phyloP scores from a whole-genome alignment of 2,797 vertebrate species.

The Chlorospingus semifuscus region DNA sequence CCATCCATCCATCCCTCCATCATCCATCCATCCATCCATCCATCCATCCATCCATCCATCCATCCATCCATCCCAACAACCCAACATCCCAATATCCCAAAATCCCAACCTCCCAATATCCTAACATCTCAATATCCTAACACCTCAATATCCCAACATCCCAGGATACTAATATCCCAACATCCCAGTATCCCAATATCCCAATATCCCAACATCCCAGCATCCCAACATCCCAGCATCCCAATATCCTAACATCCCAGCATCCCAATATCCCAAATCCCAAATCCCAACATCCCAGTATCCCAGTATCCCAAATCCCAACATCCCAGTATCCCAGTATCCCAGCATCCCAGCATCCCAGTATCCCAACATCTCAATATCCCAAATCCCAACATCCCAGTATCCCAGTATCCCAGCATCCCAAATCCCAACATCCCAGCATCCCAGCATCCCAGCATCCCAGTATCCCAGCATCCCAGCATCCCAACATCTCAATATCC shows the following conservation, averaged over 20 bases:
- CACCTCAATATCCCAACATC: accelerated
- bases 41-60: no score
- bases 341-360: accelerated
- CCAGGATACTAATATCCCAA: accelerated
- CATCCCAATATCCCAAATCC: accelerated
- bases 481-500: not conserved
- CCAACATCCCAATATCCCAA: accelerated
- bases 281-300: no score
- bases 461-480: accelerated
- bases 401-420: accelerated
- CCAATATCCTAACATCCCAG: accelerated
- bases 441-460: not conserved
- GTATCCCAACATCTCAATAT: accelerated
- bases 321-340: accelerated
- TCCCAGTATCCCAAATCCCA: accelerated
- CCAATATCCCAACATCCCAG: accelerated
- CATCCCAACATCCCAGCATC: accelerated
- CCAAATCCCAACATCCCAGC: accelerated
- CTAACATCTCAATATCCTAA: accelerated
- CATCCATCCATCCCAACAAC: not conserved
- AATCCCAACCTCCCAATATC: accelerated
- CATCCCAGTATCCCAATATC: accelerated
- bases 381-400: accelerated
- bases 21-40: no score
- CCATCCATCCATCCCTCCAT: no score